Conservation (phyloP, 2,888 invertebrate genomes). For the Brachypalpus laphriformis region DNA sequence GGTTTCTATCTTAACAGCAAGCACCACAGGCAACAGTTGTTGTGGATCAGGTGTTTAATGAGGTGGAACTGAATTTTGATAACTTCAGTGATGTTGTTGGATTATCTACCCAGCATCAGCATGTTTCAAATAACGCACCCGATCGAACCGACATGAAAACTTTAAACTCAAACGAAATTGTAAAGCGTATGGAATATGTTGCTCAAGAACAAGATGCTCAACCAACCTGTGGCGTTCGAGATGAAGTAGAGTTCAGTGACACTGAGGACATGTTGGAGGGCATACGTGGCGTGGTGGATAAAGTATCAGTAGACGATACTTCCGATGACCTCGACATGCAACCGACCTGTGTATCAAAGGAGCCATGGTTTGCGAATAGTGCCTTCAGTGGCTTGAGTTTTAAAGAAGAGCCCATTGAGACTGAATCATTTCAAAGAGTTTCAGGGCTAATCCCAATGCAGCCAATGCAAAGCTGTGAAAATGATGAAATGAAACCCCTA, state of each 20-base stretch:
- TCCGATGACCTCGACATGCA: slow-evolving; percentile 81
- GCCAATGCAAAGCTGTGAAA: neutral
- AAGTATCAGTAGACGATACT: slow-evolving; percentile 82
- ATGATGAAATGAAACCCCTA: slow-evolving; percentile 10
- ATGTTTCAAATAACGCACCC: slow-evolving; percentile 61
- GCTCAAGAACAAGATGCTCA: slow-evolving; percentile 40
- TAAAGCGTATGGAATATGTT: slow-evolving; percentile 62
- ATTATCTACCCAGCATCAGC: slow-evolving; percentile 45
- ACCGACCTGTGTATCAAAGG: slow-evolving; percentile 68
- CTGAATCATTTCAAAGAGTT: slow-evolving; percentile 24
- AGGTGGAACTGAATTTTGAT: slow-evolving; percentile 80
- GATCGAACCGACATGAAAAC: slow-evolving; percentile 72
- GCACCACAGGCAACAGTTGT: slow-evolving; percentile 4
- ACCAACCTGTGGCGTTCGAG: slow-evolving; percentile 64
- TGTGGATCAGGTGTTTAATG: slow-evolving; percentile 78
- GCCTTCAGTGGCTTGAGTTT: slow-evolving; percentile 63
- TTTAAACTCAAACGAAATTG: slow-evolving; percentile 52
- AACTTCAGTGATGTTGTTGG: slow-evolving; percentile 76
- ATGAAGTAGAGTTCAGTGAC: slow-evolving; percentile 90
- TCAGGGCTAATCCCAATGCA: slow-evolving; percentile 23
- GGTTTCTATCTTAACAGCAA: slow-evolving; percentile 16
- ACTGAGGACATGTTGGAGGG: slow-evolving; percentile 94
- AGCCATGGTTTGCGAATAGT: slow-evolving; percentile 68
- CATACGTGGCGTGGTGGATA: slow-evolving; percentile 90
- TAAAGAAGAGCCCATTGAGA: slow-evolving; percentile 48